Conservation (phyloP, 2,113 vertebrate genomes). For the Peucedramus taeniatus region DNA sequence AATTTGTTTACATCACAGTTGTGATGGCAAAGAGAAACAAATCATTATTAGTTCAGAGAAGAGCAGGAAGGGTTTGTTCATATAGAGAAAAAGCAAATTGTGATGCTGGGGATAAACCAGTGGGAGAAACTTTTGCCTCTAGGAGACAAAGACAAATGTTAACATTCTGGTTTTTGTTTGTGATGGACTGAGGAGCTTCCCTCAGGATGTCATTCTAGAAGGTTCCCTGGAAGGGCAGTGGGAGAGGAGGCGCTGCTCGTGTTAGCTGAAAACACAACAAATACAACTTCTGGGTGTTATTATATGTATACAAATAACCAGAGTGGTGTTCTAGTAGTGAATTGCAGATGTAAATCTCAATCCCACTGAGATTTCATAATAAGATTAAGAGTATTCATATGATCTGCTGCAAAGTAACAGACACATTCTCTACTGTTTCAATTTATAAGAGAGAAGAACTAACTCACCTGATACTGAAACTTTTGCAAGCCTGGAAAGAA, state of each 20-base stretch:
- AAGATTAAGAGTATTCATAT: neutral
- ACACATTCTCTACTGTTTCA: neutral
- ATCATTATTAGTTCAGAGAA: neutral
- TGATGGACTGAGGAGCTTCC: neutral
- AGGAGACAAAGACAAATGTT: neutral
- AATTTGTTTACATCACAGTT: neutral
- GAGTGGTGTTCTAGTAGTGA: neutral
- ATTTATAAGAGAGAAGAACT: slow-evolving; percentile 74
- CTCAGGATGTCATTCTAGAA: neutral
- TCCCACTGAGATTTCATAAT: neutral
- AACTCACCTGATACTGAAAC: slow-evolving; percentile 76
- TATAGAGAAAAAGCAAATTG: neutral
- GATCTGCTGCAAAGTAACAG: neutral
- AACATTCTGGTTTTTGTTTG: neutral
- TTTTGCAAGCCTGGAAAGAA: slow-evolving; percentile 79
- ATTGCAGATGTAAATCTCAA: neutral
- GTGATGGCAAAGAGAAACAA: neutral
- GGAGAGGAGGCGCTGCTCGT: fast-evolving
- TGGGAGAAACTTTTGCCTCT: neutral
- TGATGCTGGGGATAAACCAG: neutral
- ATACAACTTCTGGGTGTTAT: neutral
- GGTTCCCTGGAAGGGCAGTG: neutral
- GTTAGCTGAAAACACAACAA: neutral
- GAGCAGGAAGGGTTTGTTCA: neutral
- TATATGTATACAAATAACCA: neutral